Evolutionary conservation across 1,140 invertebrate species (phyloP), one percentile per base, ranked within the genome.

Genomic region (Drosophila ficusphila): DNA sequence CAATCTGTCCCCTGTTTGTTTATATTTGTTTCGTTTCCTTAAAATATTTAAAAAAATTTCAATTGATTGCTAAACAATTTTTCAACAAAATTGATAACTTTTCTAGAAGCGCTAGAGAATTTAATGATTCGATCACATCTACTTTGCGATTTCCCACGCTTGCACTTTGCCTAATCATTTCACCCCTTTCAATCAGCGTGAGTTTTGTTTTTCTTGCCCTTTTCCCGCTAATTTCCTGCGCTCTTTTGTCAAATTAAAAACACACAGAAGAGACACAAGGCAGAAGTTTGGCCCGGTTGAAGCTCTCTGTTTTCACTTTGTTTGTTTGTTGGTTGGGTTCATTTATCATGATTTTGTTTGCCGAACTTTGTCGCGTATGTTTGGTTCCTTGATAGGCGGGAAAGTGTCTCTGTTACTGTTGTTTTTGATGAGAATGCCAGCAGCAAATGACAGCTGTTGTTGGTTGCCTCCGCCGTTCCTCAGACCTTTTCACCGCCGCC

Each of bases 291-390:
- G 53, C 48, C 36, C 34, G 23, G 18, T 41, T 38, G 16, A 23
- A 23, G 12, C 29, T 38, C 36, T 62, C 41, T 51, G 47, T 49
- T 49, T 51, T 42, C 52, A 47, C 51, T 64, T 60, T 51, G 44
- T 52, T 79, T 76, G 72, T 69, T 73, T 77, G 79, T 64, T 82
- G 70, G 64, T 88, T 58, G 82, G 61, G 64, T 88, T 88, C 82
- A 88, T 88, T 88, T 88, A 88, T 88, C 82, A 88, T 88, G 82
- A 88, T 88, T 88, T 73, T 88, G 83, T 89, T 88, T 89, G 82
- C 74, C 74, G 77, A 88, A 88, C 65, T 82, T 88, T 67, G 61
- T 76, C 70, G 68, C 52, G 58, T 60, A 68, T 68, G 60, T 67
- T 38, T 39, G 76, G 29, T 57, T 65, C 57, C 74, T 72, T 74